These are phyloP conservation scores for Bovichtus variegatus DNA, from an alignment of 2,797 vertebrate genomes.

Conservation along the genomic window DNA sequence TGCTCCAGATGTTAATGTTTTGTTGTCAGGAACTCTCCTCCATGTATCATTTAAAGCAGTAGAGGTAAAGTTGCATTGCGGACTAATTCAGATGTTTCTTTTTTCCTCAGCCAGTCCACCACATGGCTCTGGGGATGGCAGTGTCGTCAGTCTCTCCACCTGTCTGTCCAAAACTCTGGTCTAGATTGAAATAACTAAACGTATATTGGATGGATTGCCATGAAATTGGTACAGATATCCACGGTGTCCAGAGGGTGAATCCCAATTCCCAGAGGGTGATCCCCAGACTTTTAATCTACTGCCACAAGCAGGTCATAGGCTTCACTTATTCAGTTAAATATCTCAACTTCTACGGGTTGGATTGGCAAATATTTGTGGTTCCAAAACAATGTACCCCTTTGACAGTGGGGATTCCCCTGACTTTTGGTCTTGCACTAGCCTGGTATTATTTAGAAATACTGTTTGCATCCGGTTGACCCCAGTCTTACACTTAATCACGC, in stretches of 20 bases:
- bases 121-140: neutral
- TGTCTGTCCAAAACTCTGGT: neutral
- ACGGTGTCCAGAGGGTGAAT: neutral
- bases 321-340: neutral
- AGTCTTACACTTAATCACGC: neutral
- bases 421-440: neutral
- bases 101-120: neutral
- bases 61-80: neutral
- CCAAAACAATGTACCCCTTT: neutral
- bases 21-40: neutral
- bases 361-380: neutral
- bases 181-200: neutral
- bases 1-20: conserved; percentile 5
- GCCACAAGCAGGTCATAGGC: neutral
- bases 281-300: neutral
- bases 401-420: neutral
- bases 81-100: neutral
- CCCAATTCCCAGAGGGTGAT: neutral
- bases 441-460: neutral
- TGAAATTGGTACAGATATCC: neutral
- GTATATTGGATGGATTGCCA: neutral
- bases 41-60: neutral
- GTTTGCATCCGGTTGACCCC: neutral
- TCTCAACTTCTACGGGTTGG: neutral
- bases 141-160: neutral